These are phyloP conservation scores for Drosophila ustulata DNA, from an alignment of 2,888 invertebrate species.

Conservation along the genomic window DNA sequence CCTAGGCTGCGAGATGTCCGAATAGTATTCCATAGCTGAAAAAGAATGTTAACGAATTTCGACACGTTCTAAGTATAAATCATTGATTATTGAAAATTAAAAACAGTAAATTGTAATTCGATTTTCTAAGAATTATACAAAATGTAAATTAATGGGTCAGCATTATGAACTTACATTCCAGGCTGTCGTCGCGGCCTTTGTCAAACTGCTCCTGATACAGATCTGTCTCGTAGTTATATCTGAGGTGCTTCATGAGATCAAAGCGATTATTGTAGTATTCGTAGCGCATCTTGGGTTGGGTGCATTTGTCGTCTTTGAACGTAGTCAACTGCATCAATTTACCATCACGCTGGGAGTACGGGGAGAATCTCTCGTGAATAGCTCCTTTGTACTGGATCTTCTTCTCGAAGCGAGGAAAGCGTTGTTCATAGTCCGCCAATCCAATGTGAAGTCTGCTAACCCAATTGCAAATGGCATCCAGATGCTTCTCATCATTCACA, in stretches of 20 bases:
- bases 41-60: neutral
- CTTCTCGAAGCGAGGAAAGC: conserved; percentile 91
- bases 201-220: conserved; percentile 87
- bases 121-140: neutral
- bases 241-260: conserved; percentile 87
- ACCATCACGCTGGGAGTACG: conserved; percentile 91
- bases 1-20: conserved; percentile 60
- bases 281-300: conserved; percentile 85
- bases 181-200: conserved; percentile 89
- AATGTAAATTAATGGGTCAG: neutral
- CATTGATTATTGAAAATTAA: too few species aligned
- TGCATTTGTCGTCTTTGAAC: conserved; percentile 76
- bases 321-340: conserved; percentile 78
- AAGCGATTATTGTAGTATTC: conserved; percentile 88
- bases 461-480: conserved; percentile 92
- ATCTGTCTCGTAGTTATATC: conserved; percentile 86
- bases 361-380: conserved; percentile 91
- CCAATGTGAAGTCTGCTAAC: conserved; percentile 88
- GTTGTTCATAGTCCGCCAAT: conserved; percentile 87
- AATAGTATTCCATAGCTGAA: conserved; percentile 74
- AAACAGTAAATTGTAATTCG: too few species aligned
- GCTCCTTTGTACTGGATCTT: conserved; percentile 90
- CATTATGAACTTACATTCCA: conserved; percentile 86
- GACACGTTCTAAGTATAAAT: too few species aligned
- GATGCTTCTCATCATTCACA: conserved; percentile 88